Conservation (phyloP, 2,888 invertebrate genomes). For the Nemoura dubitans region DNA sequence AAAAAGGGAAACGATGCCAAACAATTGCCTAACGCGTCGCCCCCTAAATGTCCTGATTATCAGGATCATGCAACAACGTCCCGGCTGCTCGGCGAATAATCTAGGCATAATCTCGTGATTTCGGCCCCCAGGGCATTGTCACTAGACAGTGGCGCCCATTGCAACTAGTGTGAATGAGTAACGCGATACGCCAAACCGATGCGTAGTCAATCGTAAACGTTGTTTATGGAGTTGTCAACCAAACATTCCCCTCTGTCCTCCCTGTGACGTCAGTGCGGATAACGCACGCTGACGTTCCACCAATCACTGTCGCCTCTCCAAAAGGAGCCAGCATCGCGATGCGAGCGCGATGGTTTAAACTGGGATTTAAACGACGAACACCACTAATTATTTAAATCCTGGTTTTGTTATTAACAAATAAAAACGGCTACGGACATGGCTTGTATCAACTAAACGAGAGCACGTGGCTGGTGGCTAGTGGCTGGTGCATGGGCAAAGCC, state of each 20-base stretch:
- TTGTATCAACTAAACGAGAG: not conserved
- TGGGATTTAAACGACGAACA: conserved; percentile 20
- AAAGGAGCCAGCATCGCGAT: not conserved
- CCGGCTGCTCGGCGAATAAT: conserved; percentile 8
- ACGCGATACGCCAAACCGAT: conserved; percentile 48
- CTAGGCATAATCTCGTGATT: conserved; percentile 23
- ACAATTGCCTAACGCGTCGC: not conserved
- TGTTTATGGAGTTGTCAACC: conserved; percentile 50
- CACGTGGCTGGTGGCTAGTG: not conserved
- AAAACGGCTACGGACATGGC: not conserved
- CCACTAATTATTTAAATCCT: conserved; percentile 37
- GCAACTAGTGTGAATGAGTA: conserved; percentile 48
- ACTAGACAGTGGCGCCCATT: not conserved
- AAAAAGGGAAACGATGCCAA: not conserved
- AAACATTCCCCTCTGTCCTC: conserved; percentile 19
- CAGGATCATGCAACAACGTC: not conserved
- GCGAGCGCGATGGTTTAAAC: conserved; percentile 13
- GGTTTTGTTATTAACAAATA: conserved; percentile 24
- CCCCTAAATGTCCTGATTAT: conserved; percentile 36
- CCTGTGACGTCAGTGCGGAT: conserved; percentile 37
- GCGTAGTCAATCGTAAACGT: conserved; percentile 49
- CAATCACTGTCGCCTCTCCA: conserved; percentile 47
- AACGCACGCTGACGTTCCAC: conserved; percentile 46
- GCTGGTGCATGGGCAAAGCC: not conserved
- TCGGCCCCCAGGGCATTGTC: not conserved